A percentile compares a stretch with the other conserved stretches of the same genome.
phyloP scores from a whole-genome alignment of 2,888 invertebrate species.

The Pristionchus entomophagus region DNA sequence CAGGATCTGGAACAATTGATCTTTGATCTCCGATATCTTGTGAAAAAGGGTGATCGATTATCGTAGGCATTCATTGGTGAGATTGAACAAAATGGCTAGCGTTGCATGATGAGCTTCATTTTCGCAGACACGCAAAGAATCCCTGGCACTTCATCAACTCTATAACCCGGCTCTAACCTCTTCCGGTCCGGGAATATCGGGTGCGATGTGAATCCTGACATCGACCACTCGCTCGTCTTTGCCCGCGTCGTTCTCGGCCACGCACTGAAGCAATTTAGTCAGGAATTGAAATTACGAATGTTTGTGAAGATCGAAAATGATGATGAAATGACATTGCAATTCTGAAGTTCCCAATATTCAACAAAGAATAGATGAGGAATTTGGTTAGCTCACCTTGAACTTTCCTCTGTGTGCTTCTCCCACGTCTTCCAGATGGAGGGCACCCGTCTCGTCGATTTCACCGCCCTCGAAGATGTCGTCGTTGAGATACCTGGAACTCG shows the following conservation, averaged over 20 bases:
- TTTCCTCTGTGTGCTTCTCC: conserved; percentile 75
- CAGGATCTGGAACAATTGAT: conserved; percentile 54
- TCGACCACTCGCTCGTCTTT: conserved; percentile 70
- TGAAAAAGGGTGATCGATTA: too few relatives aligned
- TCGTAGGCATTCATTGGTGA: too few relatives aligned
- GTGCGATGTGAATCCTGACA: conserved; percentile 75
- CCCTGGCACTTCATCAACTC: neutral
- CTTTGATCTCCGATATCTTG: neutral
- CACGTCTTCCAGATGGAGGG: conserved; percentile 63
- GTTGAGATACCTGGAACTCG: conserved; percentile 60
- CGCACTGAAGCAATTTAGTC: conserved; percentile 60
- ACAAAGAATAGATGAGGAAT: too few relatives aligned
- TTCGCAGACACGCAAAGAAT: neutral
- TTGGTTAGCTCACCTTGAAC: neutral
- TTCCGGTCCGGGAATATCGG: conserved; percentile 64
- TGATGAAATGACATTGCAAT: too few relatives aligned
- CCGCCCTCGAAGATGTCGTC: conserved; percentile 63
- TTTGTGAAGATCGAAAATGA: too few relatives aligned
- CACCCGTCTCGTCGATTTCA: conserved; percentile 66
- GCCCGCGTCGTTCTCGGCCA: conserved; percentile 70
- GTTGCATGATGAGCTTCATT: too few relatives aligned
- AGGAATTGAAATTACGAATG: neutral
- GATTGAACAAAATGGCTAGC: too few relatives aligned
- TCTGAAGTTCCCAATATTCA: too few relatives aligned
- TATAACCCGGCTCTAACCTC: conserved; percentile 38